Conservation (phyloP, 2,113 vertebrate genomes). For the Aviceda subcristata region DNA sequence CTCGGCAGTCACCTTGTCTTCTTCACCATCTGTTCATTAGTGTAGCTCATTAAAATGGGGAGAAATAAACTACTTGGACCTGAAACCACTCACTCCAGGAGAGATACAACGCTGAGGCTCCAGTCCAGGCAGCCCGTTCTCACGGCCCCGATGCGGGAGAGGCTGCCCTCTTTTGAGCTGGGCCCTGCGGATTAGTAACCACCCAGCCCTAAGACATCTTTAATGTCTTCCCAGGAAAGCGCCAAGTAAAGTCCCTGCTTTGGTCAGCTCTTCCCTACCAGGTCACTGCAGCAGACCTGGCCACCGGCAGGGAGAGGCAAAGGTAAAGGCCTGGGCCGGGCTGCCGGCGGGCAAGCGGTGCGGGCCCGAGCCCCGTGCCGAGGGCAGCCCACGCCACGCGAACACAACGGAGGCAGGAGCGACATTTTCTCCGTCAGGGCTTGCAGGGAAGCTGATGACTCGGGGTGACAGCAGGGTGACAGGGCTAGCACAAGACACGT, state of each 20-base stretch:
- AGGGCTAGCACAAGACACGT: rapidly evolving
- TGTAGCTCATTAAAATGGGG: not conserved
- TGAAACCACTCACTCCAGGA: not conserved
- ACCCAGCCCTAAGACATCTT: not conserved
- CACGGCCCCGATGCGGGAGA: not conserved
- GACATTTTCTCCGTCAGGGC: not conserved
- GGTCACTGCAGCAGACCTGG: not conserved
- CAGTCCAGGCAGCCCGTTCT: not conserved
- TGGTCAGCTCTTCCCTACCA: not conserved
- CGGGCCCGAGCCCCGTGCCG: not conserved
- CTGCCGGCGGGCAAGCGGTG: rapidly evolving
- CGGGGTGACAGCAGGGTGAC: not conserved
- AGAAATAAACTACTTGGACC: not conserved
- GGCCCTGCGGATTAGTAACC: not conserved
- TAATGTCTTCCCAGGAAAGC: not conserved
- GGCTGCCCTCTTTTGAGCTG: not conserved
- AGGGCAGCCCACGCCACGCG: not conserved
- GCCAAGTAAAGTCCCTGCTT: not conserved
- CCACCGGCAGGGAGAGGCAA: not conserved
- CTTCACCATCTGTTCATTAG: not conserved
- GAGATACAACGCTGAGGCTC: not conserved
- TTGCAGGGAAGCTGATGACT: not conserved
- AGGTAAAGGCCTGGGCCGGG: not conserved
- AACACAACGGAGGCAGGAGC: rapidly evolving
- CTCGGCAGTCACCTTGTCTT: not conserved